Evolutionary conservation across 1,140 invertebrate genomes (phyloP), one percentile per base, ranked within the genome.

Genomic region (Musca vetustissima): DNA sequence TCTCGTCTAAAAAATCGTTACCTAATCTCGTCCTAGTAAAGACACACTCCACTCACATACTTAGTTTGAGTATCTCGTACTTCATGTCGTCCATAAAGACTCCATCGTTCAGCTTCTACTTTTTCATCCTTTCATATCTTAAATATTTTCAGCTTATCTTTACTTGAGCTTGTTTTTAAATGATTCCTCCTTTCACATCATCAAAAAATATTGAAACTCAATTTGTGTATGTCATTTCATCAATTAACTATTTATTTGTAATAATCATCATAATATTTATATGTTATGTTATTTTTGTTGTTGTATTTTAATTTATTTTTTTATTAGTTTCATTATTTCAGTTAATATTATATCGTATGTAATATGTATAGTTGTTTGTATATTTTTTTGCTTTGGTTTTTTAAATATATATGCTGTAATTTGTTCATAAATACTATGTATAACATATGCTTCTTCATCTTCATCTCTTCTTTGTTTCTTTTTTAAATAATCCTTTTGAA

Each of bases 171-270:
- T n/a, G n/a, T n/a, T n/a, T n/a, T n/a, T n/a, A n/a, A n/a, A n/a
- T n/a, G n/a, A n/a, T n/a, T n/a, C n/a, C n/a, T n/a, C n/a, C n/a
- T n/a, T n/a, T n/a, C n/a, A n/a, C n/a, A n/a, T n/a, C n/a, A n/a
- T n/a, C n/a, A n/a, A 28, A 28, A 4, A 8, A 28, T 8, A 43
- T 8, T 43, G 11, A 43, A 43, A 43, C 36, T 8, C 36, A 43
- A 43, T 43, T 43, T 43, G 2, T 43, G 6, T 43, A 8, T 43
- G 65, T 69, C 65, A 69, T 69, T 69, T 69, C 68, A 69, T 69
- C 68, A 69, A 66, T 69, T 69, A 69, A 69, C 68, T 69, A 69
- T 69, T 69, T 64, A 67, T 43, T 59, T 59, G 55, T 59, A 28
- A 59, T 59, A 59, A 59, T 59, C 25, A 59, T 68, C 48, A 64